phyloP scores from a whole-genome alignment of 2,797 vertebrate species.

The Pagetopsis macropterus region DNA sequence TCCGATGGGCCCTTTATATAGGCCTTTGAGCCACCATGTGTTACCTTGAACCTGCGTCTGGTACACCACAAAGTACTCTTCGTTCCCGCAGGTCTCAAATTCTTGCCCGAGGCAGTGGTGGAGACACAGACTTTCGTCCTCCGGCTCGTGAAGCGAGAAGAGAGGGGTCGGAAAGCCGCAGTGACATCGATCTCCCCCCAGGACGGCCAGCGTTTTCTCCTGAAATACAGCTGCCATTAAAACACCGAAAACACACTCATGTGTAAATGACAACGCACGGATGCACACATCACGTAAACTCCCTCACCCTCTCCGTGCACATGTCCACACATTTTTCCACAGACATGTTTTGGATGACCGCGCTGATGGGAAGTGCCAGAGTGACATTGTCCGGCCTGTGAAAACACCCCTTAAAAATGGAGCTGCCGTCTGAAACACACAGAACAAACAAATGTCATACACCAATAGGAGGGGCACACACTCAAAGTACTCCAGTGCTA shows the following conservation, averaged over 20 bases:
- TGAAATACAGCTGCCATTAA: slow-evolving; percentile 64
- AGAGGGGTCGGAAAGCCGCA: slow-evolving; percentile 93
- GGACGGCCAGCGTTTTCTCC: slow-evolving; percentile 92
- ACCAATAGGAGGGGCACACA: background rate
- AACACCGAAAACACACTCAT: slow-evolving; percentile 11
- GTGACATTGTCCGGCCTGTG: slow-evolving; percentile 88
- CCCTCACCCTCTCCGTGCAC: slow-evolving; percentile 92
- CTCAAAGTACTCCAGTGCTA: slow-evolving; percentile 11
- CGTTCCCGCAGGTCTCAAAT: slow-evolving; percentile 93
- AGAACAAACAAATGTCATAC: slow-evolving; percentile 41
- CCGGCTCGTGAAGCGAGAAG: slow-evolving; percentile 92
- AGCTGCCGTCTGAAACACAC: slow-evolving; percentile 89
- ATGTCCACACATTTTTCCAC: slow-evolving; percentile 97
- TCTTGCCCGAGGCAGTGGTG: slow-evolving; percentile 90
- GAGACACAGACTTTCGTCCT: slow-evolving; percentile 92
- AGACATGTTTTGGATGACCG: slow-evolving; percentile 92
- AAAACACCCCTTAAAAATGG: slow-evolving; percentile 96
- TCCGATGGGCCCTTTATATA: background rate
- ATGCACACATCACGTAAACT: slow-evolving; percentile 1
- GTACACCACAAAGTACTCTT: slow-evolving; percentile 92
- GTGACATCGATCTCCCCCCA: slow-evolving; percentile 88
- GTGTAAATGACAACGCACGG: background rate
- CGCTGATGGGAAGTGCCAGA: slow-evolving; percentile 87
- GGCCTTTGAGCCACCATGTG: slow-evolving; percentile 9
- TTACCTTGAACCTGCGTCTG: slow-evolving; percentile 98